These are phyloP conservation scores for Trichoplusia ni DNA, from an alignment of 1,140 invertebrate species.

Conservation along the genomic window DNA sequence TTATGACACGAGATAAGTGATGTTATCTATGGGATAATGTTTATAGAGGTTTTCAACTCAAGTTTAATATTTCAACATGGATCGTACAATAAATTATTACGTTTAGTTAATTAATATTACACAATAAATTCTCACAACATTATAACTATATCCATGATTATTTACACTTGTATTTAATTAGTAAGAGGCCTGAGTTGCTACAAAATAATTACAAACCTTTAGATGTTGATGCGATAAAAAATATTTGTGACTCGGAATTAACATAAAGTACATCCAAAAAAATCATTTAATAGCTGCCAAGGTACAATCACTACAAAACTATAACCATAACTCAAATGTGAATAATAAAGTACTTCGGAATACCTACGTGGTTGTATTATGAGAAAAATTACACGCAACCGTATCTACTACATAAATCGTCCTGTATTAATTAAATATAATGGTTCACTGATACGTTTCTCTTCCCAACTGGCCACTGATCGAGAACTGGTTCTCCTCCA, in stretches of 20 bases:
- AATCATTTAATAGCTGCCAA: constrained; percentile 19
- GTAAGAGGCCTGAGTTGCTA: constrained; percentile 15
- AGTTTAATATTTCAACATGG: no score
- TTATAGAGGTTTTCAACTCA: no score
- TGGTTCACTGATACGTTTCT: constrained; percentile 55
- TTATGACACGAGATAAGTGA: neutral
- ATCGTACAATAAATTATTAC: constrained; percentile 1
- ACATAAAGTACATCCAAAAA: constrained; percentile 25
- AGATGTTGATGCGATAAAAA: constrained; percentile 21
- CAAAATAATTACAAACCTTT: constrained; percentile 29
- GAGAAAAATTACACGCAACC: constrained; percentile 51
- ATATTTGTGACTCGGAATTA: constrained; percentile 2
- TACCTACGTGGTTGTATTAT: constrained; percentile 40
- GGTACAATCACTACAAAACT: constrained; percentile 43
- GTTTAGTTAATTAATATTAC: constrained; percentile 14
- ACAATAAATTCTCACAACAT: constrained; percentile 9
- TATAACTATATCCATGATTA: constrained; percentile 9
- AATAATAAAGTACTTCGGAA: constrained; percentile 40
- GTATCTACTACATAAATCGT: constrained; percentile 55
- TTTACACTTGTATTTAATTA: constrained; percentile 27
- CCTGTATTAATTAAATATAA: constrained; percentile 66
- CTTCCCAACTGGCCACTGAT: constrained; percentile 46
- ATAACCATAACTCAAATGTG: constrained; percentile 54
- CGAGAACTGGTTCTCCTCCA: constrained; percentile 51
- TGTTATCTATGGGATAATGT: neutral